Percentiles rank a stretch among this genome's conserved stretches.
Conservation (phyloP, 2,113 vertebrate species). For the Esox niger region DNA sequence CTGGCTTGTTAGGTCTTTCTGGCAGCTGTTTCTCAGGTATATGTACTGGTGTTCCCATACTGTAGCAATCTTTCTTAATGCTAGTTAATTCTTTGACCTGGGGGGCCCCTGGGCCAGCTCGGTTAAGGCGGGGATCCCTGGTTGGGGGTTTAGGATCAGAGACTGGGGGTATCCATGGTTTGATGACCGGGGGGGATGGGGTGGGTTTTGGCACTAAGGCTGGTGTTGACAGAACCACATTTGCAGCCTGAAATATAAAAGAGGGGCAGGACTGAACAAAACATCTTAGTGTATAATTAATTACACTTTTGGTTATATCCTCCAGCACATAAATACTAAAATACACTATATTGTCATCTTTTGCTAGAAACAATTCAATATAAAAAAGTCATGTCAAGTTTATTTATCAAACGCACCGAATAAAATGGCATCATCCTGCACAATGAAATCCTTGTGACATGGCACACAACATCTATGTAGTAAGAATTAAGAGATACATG, state of each 20-base stretch:
- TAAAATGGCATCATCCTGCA: too few relatives aligned
- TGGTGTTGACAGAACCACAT: conserved; percentile 40
- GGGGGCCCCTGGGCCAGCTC: conserved; percentile 63
- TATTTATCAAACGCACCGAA: too few relatives aligned
- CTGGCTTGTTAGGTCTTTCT: conserved; percentile 77
- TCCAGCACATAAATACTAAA: too few relatives aligned
- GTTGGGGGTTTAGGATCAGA: conserved; percentile 80
- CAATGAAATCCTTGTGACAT: too few relatives aligned
- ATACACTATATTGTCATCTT: too few relatives aligned
- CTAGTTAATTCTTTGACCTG: conserved; percentile 80
- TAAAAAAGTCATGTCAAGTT: too few relatives aligned
- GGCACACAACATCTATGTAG: too few relatives aligned
- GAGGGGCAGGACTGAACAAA: neutral
- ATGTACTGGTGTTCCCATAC: conserved; percentile 28
- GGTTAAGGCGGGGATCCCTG: conserved; percentile 91
- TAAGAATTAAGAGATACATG: too few relatives aligned
- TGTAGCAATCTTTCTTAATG: conserved; percentile 74
- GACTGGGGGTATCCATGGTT: conserved; percentile 76
- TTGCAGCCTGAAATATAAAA: conserved; percentile 54
- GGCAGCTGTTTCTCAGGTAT: conserved; percentile 71
- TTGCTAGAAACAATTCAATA: too few relatives aligned
- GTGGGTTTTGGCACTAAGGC: conserved; percentile 48
- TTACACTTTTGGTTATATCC: too few relatives aligned
- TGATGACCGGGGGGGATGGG: conserved; percentile 71
- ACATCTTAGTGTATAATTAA: neutral